Evolutionary conservation across 2,888 invertebrate species (phyloP).

Genomic region (Eupithecia vulgata): DNA sequence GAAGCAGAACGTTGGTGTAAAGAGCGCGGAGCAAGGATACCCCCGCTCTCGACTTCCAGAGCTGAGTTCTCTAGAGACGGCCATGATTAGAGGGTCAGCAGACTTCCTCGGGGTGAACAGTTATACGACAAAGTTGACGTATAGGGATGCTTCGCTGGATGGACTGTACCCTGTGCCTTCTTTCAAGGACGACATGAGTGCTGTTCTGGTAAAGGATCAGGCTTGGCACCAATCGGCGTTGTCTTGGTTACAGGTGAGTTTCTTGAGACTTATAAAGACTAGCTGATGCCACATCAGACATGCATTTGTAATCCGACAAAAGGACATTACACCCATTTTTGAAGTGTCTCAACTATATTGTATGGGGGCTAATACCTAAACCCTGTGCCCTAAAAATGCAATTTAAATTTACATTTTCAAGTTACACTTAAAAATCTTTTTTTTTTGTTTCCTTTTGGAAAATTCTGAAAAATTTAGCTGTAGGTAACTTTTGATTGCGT

Average conservation of each 20-base stretch:
- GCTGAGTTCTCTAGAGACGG: constrained; percentile 83
- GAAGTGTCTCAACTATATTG: no score
- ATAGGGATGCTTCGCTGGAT: constrained; percentile 64
- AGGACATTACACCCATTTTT: no score
- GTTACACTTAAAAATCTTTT: no score
- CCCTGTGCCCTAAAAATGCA: no score
- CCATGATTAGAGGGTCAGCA: constrained; percentile 83
- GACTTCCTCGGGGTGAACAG: constrained; percentile 88
- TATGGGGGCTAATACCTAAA: no score
- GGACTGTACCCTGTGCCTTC: constrained; percentile 71
- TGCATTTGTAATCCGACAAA: no score
- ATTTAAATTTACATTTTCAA: no score
- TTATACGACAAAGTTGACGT: constrained; percentile 81
- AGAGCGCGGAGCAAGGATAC: constrained; percentile 84
- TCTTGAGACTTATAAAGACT: no score
- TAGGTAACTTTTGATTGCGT: no score
- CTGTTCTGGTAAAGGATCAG: constrained; percentile 59
- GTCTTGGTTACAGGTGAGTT: constrained; percentile 64
- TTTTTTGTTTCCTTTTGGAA: no score
- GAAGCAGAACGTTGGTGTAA: constrained; percentile 78
- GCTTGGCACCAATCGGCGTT: constrained; percentile 63
- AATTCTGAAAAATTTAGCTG: no score
- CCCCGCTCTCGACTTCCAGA: constrained; percentile 82
- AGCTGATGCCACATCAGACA: no score
- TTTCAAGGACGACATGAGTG: constrained; percentile 66